A percentile compares a stretch with the other conserved stretches of the same genome.
phyloP scores from a whole-genome alignment of 2,113 vertebrate genomes.

The Acanthochromis polyacanthus region DNA sequence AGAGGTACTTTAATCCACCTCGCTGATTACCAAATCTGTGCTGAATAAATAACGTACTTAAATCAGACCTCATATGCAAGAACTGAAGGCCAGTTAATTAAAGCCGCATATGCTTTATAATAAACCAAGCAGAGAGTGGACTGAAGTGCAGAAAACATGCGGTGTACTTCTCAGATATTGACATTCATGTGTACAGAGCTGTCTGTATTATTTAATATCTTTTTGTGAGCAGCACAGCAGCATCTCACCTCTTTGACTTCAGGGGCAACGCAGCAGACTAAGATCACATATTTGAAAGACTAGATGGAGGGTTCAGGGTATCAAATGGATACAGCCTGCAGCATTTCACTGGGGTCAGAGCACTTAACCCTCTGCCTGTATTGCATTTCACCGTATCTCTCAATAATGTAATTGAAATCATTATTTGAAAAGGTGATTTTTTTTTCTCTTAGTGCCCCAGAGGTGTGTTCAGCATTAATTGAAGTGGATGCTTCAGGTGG shows the following conservation, averaged over 20 bases:
- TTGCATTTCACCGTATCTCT: conserved; percentile 58
- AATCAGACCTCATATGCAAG: conserved; percentile 11
- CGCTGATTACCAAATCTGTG: conserved; percentile 13
- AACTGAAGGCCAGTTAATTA: conserved; percentile 19
- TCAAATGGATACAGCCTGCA: conserved; percentile 39
- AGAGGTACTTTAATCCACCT: conserved; percentile 11
- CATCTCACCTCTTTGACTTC: conserved; percentile 13
- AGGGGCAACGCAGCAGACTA: neutral
- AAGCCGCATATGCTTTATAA: neutral
- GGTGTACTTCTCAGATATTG: neutral
- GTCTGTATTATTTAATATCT: neutral
- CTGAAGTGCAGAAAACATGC: neutral
- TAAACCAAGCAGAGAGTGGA: neutral
- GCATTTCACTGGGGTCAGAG: conserved; percentile 42
- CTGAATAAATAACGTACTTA: conserved; percentile 30
- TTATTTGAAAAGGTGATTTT: conserved; percentile 68
- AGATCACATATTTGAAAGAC: neutral
- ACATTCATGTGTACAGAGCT: neutral
- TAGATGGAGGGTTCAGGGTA: conserved; percentile 22
- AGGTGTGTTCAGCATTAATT: conserved; percentile 72
- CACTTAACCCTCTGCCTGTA: conserved; percentile 54
- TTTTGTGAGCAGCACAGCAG: neutral
- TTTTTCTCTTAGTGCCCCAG: conserved; percentile 40
- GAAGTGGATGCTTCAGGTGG: conserved; percentile 65
- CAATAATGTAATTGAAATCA: conserved; percentile 73